These are phyloP conservation scores for Trilocha varians DNA, from an alignment of 2,888 invertebrate genomes.

Conservation along the genomic window DNA sequence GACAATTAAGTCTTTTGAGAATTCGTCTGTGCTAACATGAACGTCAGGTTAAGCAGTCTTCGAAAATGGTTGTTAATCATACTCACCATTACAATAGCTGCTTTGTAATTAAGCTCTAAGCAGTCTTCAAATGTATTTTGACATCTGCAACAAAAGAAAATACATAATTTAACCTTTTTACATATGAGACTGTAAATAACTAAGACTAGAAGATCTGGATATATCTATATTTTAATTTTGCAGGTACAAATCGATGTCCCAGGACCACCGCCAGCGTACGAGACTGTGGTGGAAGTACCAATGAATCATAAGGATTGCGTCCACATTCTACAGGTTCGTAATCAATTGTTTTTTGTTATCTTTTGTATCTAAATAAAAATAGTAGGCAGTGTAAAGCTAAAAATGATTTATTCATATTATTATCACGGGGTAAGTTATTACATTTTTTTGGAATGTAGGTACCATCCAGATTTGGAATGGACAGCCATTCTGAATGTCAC, in stretches of 20 bases:
- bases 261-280: constrained; percentile 79
- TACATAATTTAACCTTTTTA: not conserved
- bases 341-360: not conserved
- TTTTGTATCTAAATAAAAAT: no score
- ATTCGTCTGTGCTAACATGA: no score
- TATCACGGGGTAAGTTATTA: no score
- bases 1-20: no score
- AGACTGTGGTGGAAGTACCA: constrained; percentile 53
- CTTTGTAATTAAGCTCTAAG: constrained; percentile 15
- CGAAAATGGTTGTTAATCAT: not conserved
- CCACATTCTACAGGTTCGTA: constrained; percentile 33
- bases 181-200: not conserved
- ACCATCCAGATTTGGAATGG: no score
- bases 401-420: no score
- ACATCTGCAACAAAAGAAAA: constrained; percentile 32
- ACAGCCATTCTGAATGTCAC: no score
- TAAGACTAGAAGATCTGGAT: not conserved
- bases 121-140: constrained; percentile 19
- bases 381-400: no score
- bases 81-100: constrained; percentile 37
- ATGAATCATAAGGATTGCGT: constrained; percentile 33
- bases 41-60: not conserved
- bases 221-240: not conserved
- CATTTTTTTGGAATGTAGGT: no score
- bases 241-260: constrained; percentile 54